Percentiles rank a stretch among this genome's conserved stretches.
Conservation (phyloP, 2,797 vertebrate species). For the Phrynocephalus guinanensis region DNA sequence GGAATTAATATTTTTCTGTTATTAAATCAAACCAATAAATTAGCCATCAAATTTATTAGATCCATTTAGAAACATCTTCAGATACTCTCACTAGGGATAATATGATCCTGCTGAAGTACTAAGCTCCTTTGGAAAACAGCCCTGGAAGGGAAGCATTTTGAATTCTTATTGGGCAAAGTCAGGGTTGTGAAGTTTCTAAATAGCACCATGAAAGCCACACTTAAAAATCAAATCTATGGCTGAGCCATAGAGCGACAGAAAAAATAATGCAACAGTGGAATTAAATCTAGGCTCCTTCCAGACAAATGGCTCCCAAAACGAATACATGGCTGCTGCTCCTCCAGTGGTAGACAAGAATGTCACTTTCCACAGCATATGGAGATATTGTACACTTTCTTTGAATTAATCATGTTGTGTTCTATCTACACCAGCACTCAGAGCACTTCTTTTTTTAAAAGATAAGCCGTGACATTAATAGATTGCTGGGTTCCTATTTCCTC, state of each 20-base stretch:
- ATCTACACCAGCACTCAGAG: neutral
- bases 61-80: neutral
- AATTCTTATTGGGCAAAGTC: neutral
- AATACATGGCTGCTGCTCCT: neutral
- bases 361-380: neutral
- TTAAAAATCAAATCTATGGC: neutral
- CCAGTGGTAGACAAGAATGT: neutral
- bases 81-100: neutral
- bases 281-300: neutral
- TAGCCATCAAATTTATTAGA: neutral
- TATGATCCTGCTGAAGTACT: neutral
- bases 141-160: neutral
- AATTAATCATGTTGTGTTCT: neutral
- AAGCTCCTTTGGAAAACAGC: neutral
- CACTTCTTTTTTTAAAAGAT: neutral
- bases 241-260: neutral
- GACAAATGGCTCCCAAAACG: neutral
- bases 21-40: too few species aligned
- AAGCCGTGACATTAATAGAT: neutral
- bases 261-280: neutral
- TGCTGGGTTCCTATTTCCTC: neutral
- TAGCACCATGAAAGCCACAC: neutral
- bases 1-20: slow-evolving; percentile 16
- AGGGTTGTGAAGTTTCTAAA: neutral
- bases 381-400: neutral